These are phyloP conservation scores for Tenthredo amoena DNA, from an alignment of 2,888 invertebrate species.

Conservation along the genomic window DNA sequence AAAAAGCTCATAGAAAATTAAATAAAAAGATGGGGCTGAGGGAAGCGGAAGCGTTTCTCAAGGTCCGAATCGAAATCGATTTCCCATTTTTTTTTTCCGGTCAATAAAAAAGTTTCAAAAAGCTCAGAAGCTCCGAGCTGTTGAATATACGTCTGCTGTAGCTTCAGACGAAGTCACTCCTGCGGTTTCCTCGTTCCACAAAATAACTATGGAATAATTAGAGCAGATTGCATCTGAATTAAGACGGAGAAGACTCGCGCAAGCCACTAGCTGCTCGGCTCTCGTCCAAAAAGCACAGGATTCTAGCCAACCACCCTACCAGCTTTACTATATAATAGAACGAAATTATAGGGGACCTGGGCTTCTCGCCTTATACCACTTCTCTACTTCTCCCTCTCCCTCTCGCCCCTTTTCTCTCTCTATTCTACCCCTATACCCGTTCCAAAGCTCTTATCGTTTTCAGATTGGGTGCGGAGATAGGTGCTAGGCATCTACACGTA, in stretches of 20 bases:
- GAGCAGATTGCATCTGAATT: conserved; percentile 25
- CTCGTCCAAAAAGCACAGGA: not conserved
- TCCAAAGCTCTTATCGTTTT: conserved; percentile 41
- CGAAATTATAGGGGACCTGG: conserved; percentile 37
- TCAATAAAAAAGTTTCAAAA: too few species aligned
- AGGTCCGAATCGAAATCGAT: too few species aligned
- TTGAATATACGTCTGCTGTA: not conserved
- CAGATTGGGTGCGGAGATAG: conserved; percentile 34
- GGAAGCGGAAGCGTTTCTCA: too few species aligned
- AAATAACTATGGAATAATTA: conserved; percentile 37
- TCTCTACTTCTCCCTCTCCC: not conserved
- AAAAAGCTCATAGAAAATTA: not conserved
- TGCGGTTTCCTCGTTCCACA: not conserved
- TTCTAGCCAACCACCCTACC: not conserved
- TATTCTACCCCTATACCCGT: not conserved
- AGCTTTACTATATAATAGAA: not conserved
- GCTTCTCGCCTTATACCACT: not conserved
- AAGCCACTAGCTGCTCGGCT: not conserved
- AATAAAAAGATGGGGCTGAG: not conserved
- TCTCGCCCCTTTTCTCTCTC: conserved; percentile 28
- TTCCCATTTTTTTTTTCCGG: too few species aligned
- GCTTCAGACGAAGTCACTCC: not conserved
- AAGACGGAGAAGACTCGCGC: conserved; percentile 28
- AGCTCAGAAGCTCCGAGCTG: too few species aligned
- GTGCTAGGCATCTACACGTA: not conserved